Base-by-base conservation (phyloP, 2,888 invertebrate genomes). In the Eupsilia transversa region DNA sequence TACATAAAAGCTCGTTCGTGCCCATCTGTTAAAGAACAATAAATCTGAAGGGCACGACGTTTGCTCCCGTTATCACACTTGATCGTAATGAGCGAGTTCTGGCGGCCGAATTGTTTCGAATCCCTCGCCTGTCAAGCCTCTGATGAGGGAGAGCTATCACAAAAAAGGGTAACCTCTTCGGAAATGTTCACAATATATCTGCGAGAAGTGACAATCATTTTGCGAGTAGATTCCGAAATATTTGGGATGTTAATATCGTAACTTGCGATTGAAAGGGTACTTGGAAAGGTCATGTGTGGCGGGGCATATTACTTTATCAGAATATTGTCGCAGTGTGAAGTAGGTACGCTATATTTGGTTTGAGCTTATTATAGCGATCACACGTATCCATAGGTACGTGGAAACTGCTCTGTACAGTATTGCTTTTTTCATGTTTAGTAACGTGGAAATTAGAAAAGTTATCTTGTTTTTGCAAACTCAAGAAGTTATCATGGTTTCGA, bases 111-210 rank as follows among this genome's bases (percentile, higher is more conserved):
- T 93, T 92, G 93, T 93, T 93, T 92, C 90, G 87, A 88, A 88
- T 86, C 89, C 89, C 88, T 89, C 88, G 86, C 85, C 91, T 92
- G 93, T 92, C 93, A 91, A 90, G 85, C 74, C 57, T 74, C 80
- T 93, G 93, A 93, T 90, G 92, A 91, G 92, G 93, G 93, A 89
- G 90, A 88, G 82, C 87, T 86, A 85, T 89, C 88, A 88, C 91
- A 92, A 93, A 93, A 92, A 94, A 93, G 92, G 93, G 92, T 82
- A 88, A 86, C 87, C 86, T 87, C 87, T 87, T 88, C 89, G 87
- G 87, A 90, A 91, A 91, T 89, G 91, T 86, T 90, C 85, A 89
- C 91, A 89, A 92, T 93, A 92, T 92, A 92, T 93, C 91, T 90
- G 88, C 81, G 77, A 74, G 80, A 87, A 88, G 89, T 89, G 90